These are phyloP conservation scores for Pseudonaja textilis DNA, from an alignment of 2,113 vertebrate genomes.

Conservation along the genomic window DNA sequence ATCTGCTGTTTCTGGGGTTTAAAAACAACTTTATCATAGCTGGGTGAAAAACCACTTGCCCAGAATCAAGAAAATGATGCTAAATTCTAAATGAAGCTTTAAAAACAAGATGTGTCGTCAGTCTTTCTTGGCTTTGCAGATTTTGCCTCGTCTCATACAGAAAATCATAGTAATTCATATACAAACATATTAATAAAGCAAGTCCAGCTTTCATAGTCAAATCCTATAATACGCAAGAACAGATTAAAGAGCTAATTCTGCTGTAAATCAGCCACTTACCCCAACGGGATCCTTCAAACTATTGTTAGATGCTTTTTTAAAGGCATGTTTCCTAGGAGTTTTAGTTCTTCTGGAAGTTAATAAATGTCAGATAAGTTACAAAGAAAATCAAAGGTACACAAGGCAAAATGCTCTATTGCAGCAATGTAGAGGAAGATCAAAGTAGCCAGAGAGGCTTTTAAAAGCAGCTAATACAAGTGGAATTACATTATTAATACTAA, in stretches of 20 bases:
- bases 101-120: background rate
- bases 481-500: background rate
- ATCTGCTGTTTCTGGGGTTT: background rate
- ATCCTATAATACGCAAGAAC: background rate
- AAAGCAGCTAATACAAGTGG: background rate
- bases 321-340: conserved; percentile 66
- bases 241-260: background rate
- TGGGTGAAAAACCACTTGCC: background rate
- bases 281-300: conserved; percentile 80
- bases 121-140: background rate
- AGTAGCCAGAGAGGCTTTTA: background rate
- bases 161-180: background rate
- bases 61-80: background rate
- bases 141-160: background rate
- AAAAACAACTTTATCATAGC: background rate
- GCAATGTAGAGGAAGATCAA: background rate
- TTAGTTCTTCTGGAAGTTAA: conserved; percentile 22
- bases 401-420: background rate
- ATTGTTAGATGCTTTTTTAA: conserved; percentile 71
- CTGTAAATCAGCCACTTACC: conserved; percentile 59
- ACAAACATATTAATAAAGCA: background rate
- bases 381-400: background rate
- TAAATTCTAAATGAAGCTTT: background rate
- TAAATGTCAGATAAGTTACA: background rate
- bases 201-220: background rate